Evolutionary conservation across 2,888 invertebrate genomes (phyloP), one percentile per base, ranked within the genome.

Genomic region (Chirona hameri): DNA sequence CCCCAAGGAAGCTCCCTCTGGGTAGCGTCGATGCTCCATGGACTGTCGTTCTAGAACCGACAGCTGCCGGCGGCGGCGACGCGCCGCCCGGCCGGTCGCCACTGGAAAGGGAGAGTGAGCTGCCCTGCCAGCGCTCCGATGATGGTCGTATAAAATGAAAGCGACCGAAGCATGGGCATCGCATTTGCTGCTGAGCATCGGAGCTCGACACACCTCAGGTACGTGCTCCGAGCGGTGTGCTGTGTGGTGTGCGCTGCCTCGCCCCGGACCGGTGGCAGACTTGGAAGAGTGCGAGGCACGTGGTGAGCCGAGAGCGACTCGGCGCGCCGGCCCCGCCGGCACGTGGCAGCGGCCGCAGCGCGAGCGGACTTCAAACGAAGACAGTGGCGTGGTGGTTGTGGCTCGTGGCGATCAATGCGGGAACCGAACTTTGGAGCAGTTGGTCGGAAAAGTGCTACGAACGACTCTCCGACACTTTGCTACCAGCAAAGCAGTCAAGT

Each of bases 111-210:
- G 46, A 76, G 76, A 76, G 76, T 76, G 76, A 15, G 10, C 46
- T 3, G 39, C 18, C 27, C 72, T 15, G 52, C 52, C 52, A 4
- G 52, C 46, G 76, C 46, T 9, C 46, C 76, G 76, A 76, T 76
- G 76, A 76, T 76, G 9, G 39, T 46, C 76, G 76, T 76, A 76
- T 76, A 76, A 76, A 76, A 76, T 21, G 76, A 76, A 76, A 76
- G 76, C 76, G 76, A 3, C 76, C 15, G 2, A 1, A 46, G 39
- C 76, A 18, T 9, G 4, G 24, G 18, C 24, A 46, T 10, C 76
- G 76, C 46, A 76, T 46, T 76, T 46, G 31, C 46, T 2, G 76
- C 76, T 12, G 9, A 14, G 24, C 21, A 4, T 21, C 46, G 27
- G 27, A 27, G 39, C 46, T 31, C 72, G 31, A 29, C 14, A 46